Evolutionary conservation across 1,140 invertebrate genomes (phyloP).

Genomic region (Listronotus bonariensis): DNA sequence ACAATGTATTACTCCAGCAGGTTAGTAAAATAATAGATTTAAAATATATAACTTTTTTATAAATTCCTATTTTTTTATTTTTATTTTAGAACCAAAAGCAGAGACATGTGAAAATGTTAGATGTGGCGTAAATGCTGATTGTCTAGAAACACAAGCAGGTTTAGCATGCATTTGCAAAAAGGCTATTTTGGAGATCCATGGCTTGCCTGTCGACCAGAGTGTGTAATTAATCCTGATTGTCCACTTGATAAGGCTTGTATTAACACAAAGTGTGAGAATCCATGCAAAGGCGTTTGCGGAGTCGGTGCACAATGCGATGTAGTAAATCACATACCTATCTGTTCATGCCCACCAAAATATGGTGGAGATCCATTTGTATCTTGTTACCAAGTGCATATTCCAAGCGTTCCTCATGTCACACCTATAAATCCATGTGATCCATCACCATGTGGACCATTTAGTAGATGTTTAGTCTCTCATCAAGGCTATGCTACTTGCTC

Average conservation of each 20-base stretch:
- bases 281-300: conserved; percentile 78
- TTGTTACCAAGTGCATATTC: conserved; percentile 64
- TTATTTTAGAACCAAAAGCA: conserved; percentile 54
- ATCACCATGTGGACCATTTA: conserved; percentile 79
- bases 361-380: conserved; percentile 79
- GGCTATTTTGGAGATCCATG: conserved; percentile 76
- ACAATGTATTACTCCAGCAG: conserved; percentile 65
- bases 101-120: conserved; percentile 67
- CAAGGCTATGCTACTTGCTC: conserved; percentile 78
- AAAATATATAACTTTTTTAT: neutral
- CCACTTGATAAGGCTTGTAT: conserved; percentile 69
- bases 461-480: conserved; percentile 71
- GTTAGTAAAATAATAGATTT: conserved; percentile 49
- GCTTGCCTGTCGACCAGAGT: conserved; percentile 75
- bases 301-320: conserved; percentile 74
- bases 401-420: conserved; percentile 54
- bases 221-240: conserved; percentile 80
- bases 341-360: conserved; percentile 72
- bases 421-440: conserved; percentile 67
- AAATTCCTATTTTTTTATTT: conserved; percentile 9
- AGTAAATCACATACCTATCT: conserved; percentile 78
- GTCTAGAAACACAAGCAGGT: conserved; percentile 62
- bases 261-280: conserved; percentile 80
- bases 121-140: conserved; percentile 78
- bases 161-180: conserved; percentile 67